Base-by-base conservation (phyloP, 2,113 vertebrate species). In the Coturnix japonica region DNA sequence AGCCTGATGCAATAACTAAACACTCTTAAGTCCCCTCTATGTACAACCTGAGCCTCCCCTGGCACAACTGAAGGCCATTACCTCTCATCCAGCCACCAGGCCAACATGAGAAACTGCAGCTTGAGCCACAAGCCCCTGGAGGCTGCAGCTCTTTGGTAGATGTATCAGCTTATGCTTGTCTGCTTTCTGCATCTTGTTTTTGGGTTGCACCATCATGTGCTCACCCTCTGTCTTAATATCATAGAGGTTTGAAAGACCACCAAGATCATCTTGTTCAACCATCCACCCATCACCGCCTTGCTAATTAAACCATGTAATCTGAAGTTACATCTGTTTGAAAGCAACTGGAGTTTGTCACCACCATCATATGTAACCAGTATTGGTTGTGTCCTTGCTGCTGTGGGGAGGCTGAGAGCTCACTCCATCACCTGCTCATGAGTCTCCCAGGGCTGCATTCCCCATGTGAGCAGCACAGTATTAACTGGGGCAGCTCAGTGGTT, bases 311-410 rank as follows among this genome's bases (percentile, higher is more conserved):
- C 26, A 9, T 10, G 51, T 53, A 15, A 28, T 5, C 51, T 15
- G 28, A 9, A 9, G 26, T 17, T 5, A 53, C 51, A 53, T 53
- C 51, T 53, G 15, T 31, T 31, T 19, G 30, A 35, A 84, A 60
- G 56, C 9, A 1, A 35, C 85, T 77, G 91, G 87, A 89, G 91
- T 92, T 93, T 96, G 89, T 92, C 93, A 87, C 89, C 59, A 84
- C 75, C 78, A 41, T 66, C 6, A 13, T 30, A 3, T 13, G 53
- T 2, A 14, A 59, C 73, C 57, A 43, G 51, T 31, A 60, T 54
- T 5, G 0, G 72, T 28, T 3, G 0, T 51, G 71, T 69, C 81
- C 78, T 39, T 49, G 51, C 30, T 33, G 70, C 54, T n/a, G 7
- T n/a, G 53, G 59, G 66, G 30, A 75, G 76, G 33, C 85, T 73